Evolutionary conservation across 1,140 invertebrate species (phyloP), one percentile per base, ranked within the genome.

Genomic region (Heterodera schachtii): DNA sequence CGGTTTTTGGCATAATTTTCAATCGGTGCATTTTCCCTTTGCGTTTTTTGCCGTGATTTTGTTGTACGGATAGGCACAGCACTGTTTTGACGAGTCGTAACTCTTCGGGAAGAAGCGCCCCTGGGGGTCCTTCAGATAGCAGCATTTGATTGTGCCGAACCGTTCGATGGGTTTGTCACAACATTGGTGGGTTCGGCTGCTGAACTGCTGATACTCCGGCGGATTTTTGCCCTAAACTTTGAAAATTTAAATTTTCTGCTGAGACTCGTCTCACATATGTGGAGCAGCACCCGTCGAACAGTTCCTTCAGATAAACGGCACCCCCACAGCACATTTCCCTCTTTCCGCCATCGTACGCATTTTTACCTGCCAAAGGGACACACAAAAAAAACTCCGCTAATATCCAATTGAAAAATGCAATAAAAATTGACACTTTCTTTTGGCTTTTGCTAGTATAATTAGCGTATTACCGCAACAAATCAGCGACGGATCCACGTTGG

Each of bases 241-340:
- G 1, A 64, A 66, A 66, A 11, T 77, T n/a, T n/a, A 21, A 8
- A 57, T 43, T 78, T 0, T 31, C 31, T 31, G 1, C 31, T 11
- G 21, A 4, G 7, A 44, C 11, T 31, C 70, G 66, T 16, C n/a
- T 21, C 49, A 79, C 64, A 8, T 60, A 78, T 66, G 84, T 31
- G 19, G 79, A 82, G 71, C 85, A 86, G 69, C 85, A 86, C 9
- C 85, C 85, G 78, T 86, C 85, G 70, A 87, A 86, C 44, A 86
- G 66, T 52, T 86, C 85, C 71, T 87, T 87, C 2, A 85, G 77
- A 60, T 64, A 82, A 46, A 86, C 86, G 21, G 80, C 64, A 6
- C 82, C 86, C 6, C 84, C 85, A 80, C 85, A 86, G 80, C 85
- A 86, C 41, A 78, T 78, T 80, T 86, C 85, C 16, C 80, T 47